Conservation (phyloP, 2,888 invertebrate species). For the Dicycla oo region DNA sequence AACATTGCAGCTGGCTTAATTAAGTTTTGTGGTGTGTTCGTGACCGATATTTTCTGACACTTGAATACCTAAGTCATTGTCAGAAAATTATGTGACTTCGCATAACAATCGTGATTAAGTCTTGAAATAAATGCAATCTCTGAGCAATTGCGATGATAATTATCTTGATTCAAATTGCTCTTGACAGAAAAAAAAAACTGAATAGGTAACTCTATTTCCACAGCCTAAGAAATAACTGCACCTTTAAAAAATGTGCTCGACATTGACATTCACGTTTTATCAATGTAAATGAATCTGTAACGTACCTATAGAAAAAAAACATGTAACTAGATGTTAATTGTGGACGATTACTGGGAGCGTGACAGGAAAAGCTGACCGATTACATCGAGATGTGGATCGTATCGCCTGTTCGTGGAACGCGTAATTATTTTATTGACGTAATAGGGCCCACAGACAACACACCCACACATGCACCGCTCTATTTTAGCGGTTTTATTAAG, state of each 20-base stretch:
- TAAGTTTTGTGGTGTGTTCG: conserved; percentile 13
- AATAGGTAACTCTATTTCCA: conserved; percentile 37
- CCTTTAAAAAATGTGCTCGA: conserved; percentile 19
- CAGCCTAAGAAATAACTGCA: conserved; percentile 14
- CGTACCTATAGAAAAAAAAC: conserved; percentile 49
- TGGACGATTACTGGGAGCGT: conserved; percentile 75
- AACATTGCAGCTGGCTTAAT: conserved; percentile 14
- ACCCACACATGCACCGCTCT: conserved; percentile 29
- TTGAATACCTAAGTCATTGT: conserved; percentile 18
- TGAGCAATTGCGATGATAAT: conserved; percentile 34
- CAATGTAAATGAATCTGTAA: conserved; percentile 45
- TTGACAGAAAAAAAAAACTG: conserved; percentile 27
- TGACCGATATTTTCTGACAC: conserved; percentile 29
- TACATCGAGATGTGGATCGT: conserved; percentile 78
- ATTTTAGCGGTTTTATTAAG: conserved; percentile 42
- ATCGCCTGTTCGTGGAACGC: conserved; percentile 77
- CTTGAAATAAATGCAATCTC: conserved; percentile 23
- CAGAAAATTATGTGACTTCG: conserved; percentile 25
- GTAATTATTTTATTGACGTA: conserved; percentile 75
- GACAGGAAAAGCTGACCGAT: conserved; percentile 83
- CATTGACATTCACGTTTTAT: conserved; percentile 48
- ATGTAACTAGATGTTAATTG: conserved; percentile 71
- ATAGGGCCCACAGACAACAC: conserved; percentile 57
- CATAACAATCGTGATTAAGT: conserved; percentile 18
- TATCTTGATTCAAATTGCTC: conserved; percentile 23